Evolutionary conservation across 2,113 vertebrate genomes (phyloP), one percentile per base, ranked within the genome.

Genomic region (Murina feae): DNA sequence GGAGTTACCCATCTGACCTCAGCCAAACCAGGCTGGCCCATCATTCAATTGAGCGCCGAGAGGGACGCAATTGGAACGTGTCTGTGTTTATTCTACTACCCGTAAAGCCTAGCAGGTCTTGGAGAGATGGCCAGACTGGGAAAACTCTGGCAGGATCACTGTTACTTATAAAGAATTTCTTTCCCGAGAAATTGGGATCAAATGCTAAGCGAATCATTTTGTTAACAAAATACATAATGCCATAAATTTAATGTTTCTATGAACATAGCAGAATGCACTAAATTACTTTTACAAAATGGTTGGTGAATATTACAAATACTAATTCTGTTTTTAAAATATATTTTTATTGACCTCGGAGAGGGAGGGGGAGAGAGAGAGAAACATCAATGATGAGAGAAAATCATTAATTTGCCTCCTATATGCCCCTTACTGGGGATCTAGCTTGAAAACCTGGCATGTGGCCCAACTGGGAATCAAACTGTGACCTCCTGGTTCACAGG

Each of bases 141-240:
- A 66, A 68, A 53, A 85, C 51, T 39, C 25, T 89, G n/a, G 14
- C 17, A 53, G 69, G 39, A 58, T 2, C n/a, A 51, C 9, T 85
- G 44, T 35, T 71, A 84, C 51, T 89, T 75, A 60, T 66, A 11
- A 44, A 39, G 11, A 11, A 1, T 92, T 81, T 80, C 37, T 72
- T 93, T 90, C 89, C 23, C 28, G 32, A 82, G 92, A 78, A 68
- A 87, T 20, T 92, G 14, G 23, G 69, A 89, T 78, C 51, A 93
- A 92, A 80, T 92, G 51, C n/a, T 91, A 93, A 82, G 30, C 12
- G 72, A 72, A 51, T 90, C 17, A 60, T 69, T 82, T 86, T 94
- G 25, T 28, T 49, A 91, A 37, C 42, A 93, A 88, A 92, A 84
- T 87, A 42, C 11, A 35, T 71, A 81, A 60, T 81, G 10, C 53